Percentiles rank a stretch among this genome's conserved stretches.
phyloP scores from a whole-genome alignment of 2,797 vertebrate species.

The Diplodus puntazzo region DNA sequence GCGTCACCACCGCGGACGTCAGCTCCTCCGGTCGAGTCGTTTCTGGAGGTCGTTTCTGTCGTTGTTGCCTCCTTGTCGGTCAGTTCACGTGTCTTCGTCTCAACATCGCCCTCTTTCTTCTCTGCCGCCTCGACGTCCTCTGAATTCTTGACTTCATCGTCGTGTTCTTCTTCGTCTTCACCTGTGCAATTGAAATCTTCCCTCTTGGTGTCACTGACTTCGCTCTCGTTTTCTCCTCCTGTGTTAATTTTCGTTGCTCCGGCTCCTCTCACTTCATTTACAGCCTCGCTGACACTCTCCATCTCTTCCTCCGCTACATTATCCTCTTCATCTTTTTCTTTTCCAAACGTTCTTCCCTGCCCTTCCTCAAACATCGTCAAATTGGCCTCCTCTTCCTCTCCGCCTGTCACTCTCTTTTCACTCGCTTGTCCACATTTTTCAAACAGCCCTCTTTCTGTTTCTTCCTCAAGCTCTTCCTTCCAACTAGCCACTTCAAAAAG shows the following conservation, averaged over 20 bases:
- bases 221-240: background rate
- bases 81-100: background rate
- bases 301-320: background rate
- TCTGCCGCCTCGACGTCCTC: background rate
- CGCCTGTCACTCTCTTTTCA: background rate
- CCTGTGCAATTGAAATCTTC: background rate
- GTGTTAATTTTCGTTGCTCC: background rate
- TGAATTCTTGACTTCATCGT: background rate
- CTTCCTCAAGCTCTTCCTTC: slow-evolving; percentile 5
- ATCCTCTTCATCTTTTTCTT: background rate
- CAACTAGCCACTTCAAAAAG: slow-evolving; percentile 20
- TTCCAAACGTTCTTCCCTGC: slow-evolving; percentile 1
- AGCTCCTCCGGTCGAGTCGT: background rate
- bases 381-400: slow-evolving; percentile 2
- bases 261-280: background rate
- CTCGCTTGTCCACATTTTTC: slow-evolving; percentile 2
- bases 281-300: background rate
- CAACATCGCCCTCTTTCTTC: background rate
- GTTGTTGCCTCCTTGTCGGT: background rate
- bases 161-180: background rate
- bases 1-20: background rate
- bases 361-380: slow-evolving; percentile 1
- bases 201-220: background rate
- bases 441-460: background rate
- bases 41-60: background rate